Evolutionary conservation across 1,140 invertebrate species (phyloP).

Genomic region (Trichoplusia ni): DNA sequence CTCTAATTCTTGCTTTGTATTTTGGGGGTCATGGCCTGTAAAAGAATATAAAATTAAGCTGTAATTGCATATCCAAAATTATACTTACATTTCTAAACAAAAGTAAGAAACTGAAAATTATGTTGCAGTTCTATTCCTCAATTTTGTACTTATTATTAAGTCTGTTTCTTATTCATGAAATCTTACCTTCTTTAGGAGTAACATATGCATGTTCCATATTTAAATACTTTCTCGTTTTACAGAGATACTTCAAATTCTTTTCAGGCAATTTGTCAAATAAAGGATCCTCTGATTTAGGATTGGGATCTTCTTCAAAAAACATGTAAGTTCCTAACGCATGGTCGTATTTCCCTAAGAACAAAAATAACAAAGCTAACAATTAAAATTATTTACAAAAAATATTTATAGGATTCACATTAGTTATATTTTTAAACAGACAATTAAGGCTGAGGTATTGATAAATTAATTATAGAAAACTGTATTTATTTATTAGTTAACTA

Average conservation of each 20-base stretch:
- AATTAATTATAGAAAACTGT: too few relatives aligned
- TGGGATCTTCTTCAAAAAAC: constrained; percentile 73
- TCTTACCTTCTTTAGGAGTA: constrained; percentile 62
- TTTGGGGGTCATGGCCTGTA: constrained; percentile 46
- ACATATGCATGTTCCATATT: constrained; percentile 75
- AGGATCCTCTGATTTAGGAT: constrained; percentile 53
- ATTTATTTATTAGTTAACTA: neutral
- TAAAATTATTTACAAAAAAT: too few relatives aligned
- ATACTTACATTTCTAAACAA: too few relatives aligned
- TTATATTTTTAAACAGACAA: too few relatives aligned
- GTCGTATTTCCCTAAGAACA: constrained; percentile 61
- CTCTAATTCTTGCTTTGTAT: constrained; percentile 31
- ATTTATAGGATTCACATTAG: too few relatives aligned
- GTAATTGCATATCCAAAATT: neutral
- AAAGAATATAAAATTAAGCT: constrained; percentile 5
- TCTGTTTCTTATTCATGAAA: neutral
- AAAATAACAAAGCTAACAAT: neutral
- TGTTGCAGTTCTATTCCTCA: too few relatives aligned
- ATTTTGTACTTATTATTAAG: too few relatives aligned
- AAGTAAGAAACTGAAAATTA: too few relatives aligned
- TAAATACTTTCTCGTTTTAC: constrained; percentile 70
- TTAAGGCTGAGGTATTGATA: too few relatives aligned
- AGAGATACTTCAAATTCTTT: constrained; percentile 68
- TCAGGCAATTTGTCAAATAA: constrained; percentile 74
- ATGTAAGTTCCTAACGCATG: constrained; percentile 73